Evolutionary conservation across 1,140 invertebrate species (phyloP).

Genomic region (Euura lappo): DNA sequence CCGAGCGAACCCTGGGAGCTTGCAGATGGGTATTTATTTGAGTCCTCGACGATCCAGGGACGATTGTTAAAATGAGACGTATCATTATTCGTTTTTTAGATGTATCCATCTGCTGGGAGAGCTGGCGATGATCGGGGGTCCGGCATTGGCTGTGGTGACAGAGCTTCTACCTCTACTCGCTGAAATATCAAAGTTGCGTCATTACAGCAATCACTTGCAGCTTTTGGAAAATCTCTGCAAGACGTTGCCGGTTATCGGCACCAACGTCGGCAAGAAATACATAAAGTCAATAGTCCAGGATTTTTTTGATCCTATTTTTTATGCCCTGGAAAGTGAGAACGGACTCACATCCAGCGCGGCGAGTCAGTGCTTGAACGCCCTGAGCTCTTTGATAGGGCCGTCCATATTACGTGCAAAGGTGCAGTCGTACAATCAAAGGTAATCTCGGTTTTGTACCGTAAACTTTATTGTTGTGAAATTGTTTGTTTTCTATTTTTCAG

Average conservation of each 20-base stretch:
- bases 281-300: constrained; percentile 62
- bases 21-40: constrained; percentile 60
- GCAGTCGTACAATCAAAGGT: constrained; percentile 62
- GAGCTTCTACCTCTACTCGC: constrained; percentile 31
- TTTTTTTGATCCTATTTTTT: constrained; percentile 64
- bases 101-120: constrained; percentile 61
- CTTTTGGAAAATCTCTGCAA: constrained; percentile 64
- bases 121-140: constrained; percentile 50
- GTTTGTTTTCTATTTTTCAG: constrained; percentile 32
- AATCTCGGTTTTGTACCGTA: constrained; percentile 7
- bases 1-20: constrained; percentile 68
- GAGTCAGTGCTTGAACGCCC: constrained; percentile 59
- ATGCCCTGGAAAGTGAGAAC: constrained; percentile 64
- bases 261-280: constrained; percentile 59
- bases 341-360: constrained; percentile 61
- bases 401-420: constrained; percentile 62
- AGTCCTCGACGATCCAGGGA: background rate
- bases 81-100: constrained; percentile 50
- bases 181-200: constrained; percentile 51
- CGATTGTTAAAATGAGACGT: background rate
- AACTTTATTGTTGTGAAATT: background rate
- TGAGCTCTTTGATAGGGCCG: constrained; percentile 60
- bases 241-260: constrained; percentile 60
- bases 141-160: constrained; percentile 27
- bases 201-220: constrained; percentile 62